These are phyloP conservation scores for Megastigmus dorsalis DNA, from an alignment of 2,888 invertebrate genomes.

Conservation along the genomic window DNA sequence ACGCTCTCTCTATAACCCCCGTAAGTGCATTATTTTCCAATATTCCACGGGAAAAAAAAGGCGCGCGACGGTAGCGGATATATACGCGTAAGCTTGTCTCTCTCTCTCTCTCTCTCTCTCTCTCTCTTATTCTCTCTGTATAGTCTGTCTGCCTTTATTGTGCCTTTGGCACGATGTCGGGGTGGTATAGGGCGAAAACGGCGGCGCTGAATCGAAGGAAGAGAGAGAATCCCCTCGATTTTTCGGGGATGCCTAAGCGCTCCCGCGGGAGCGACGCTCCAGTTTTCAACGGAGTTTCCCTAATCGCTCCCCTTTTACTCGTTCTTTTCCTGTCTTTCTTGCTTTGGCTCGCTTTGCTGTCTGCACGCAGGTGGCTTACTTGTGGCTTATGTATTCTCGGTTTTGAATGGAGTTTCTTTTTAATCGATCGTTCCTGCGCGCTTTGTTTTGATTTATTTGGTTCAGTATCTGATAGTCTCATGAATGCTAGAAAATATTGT, in stretches of 20 bases:
- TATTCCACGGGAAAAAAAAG: slow-evolving; percentile 62
- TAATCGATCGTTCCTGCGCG: too few species aligned
- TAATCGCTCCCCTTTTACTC: slow-evolving; percentile 64
- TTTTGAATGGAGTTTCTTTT: too few species aligned
- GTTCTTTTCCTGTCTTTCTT: background rate
- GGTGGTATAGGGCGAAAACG: slow-evolving; percentile 45
- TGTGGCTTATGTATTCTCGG: too few species aligned
- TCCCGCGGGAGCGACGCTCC: slow-evolving; percentile 69
- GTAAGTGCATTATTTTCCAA: slow-evolving; percentile 72
- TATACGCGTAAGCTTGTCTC: slow-evolving; percentile 57
- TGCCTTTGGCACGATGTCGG: too few species aligned
- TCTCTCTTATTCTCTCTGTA: too few species aligned
- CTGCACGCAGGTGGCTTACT: too few species aligned
- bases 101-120: slow-evolving; percentile 57
- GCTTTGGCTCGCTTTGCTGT: background rate
- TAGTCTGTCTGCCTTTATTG: too few species aligned
- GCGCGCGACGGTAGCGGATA: background rate
- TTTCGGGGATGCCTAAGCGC: slow-evolving; percentile 65
- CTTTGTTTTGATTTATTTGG: too few species aligned
- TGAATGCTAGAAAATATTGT: too few species aligned
- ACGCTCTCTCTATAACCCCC: slow-evolving; percentile 37
- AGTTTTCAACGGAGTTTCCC: slow-evolving; percentile 66
- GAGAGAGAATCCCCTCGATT: slow-evolving; percentile 44
- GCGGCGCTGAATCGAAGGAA: slow-evolving; percentile 57
- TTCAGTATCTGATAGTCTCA: too few species aligned